Evolutionary conservation across 1,140 invertebrate genomes (phyloP).

Genomic region (Spodoptera frugiperda): DNA sequence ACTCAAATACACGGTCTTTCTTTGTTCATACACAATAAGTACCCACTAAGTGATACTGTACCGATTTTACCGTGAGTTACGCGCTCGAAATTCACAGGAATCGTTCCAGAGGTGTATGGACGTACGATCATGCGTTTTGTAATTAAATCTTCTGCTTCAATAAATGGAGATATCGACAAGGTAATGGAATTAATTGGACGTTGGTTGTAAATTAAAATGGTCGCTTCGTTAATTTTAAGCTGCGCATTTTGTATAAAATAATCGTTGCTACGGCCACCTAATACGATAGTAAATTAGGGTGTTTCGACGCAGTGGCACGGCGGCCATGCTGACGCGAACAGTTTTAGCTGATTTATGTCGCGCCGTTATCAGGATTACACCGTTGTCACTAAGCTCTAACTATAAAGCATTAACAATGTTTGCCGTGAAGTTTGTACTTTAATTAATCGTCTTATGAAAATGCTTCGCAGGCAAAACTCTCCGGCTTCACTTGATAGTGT

Average conservation of each 20-base stretch:
- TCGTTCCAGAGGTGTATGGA: constrained; percentile 18
- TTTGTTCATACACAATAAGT: constrained; percentile 74
- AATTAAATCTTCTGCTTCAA: constrained; percentile 53
- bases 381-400: constrained; percentile 61
- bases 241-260: constrained; percentile 72
- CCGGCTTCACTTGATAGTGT: constrained; percentile 20
- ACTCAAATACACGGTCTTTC: constrained; percentile 59
- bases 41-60: constrained; percentile 58
- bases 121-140: constrained; percentile 43
- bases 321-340: constrained; percentile 55
- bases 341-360: constrained; percentile 62
- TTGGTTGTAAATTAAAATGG: constrained; percentile 69
- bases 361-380: constrained; percentile 63
- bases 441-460: constrained; percentile 50
- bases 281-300: constrained; percentile 76
- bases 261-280: constrained; percentile 61
- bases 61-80: constrained; percentile 40
- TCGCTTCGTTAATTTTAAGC: constrained; percentile 63
- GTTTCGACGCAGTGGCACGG: constrained; percentile 59
- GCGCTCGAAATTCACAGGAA: constrained; percentile 25
- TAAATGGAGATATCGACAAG: constrained; percentile 56
- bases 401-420: constrained; percentile 51
- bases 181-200: constrained; percentile 67
- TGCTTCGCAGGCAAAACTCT: constrained; percentile 12
- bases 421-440: constrained; percentile 42